Evolutionary conservation across 2,113 vertebrate species (phyloP), one percentile per base, ranked within the genome.

Genomic region (Rutilus rutilus): DNA sequence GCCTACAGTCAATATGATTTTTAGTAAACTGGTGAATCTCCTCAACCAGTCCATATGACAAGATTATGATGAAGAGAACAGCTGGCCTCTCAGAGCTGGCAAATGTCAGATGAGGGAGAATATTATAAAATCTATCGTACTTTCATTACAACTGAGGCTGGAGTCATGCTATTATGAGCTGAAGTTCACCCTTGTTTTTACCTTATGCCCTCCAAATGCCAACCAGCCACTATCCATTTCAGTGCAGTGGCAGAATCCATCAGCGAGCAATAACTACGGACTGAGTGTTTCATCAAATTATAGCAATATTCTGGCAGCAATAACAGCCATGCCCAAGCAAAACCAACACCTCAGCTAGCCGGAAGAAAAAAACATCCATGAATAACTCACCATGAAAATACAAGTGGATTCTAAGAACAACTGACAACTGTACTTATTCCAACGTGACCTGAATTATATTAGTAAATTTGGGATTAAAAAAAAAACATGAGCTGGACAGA

Each of bases 251-350:
- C 79, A 78, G 85, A 85, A 75, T 84, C 78, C 82, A 87, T 79
- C 67, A 74, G 89, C 78, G 90, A 94, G 95, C 94, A 95, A 95
- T 95, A 94, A 95, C 90, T 86, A 85, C 84, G 75, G 64, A 86
- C 89, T 90, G 87, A 92, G 93, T 89, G 91, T 88, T 91, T 90
- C 91, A 88, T 87, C 89, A 89, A 92, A 85, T 85, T 57, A 86
- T 90, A 95, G 94, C 94, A 95, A 95, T 95, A 95, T 91, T 93
- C 90, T 91, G 91, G 92, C 89, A 94, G 94, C 94, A 95, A 96
- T 96, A 96, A 94, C 91, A 93, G 90, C 89, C 81, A 71, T 45
- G 27, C 88, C 88, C 67, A 90, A 85, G 85, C 76, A 83, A 84
- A 85, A 36, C 47, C 81, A 91, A 89, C 90, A 90, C 86, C 88